These are phyloP conservation scores for Oasisia sp. DNA, from an alignment of 2,888 invertebrate species.

Conservation along the genomic window DNA sequence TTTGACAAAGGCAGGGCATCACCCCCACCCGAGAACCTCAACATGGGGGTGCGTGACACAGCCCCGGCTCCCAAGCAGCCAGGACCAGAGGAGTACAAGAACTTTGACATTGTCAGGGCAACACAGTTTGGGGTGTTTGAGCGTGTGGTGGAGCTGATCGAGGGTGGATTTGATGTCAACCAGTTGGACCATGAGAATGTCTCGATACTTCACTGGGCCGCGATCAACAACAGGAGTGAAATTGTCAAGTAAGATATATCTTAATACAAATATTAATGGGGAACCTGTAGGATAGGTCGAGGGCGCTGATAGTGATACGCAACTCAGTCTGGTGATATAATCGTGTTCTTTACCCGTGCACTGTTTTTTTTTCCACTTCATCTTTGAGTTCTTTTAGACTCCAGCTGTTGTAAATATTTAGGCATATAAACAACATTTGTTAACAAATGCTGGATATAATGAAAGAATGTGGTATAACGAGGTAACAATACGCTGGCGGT, in stretches of 20 bases:
- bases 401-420: too few relatives aligned
- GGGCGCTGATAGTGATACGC: too few relatives aligned
- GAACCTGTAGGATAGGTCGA: too few relatives aligned
- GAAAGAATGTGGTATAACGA: too few relatives aligned
- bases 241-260: slow-evolving; percentile 75
- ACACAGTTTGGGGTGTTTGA: slow-evolving; percentile 87
- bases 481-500: too few relatives aligned
- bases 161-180: slow-evolving; percentile 89
- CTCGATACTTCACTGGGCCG: slow-evolving; percentile 98
- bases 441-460: too few relatives aligned
- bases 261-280: not conserved
- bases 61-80: slow-evolving; percentile 33
- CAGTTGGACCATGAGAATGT: slow-evolving; percentile 94
- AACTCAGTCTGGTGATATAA: too few relatives aligned
- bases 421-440: too few relatives aligned
- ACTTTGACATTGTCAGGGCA: slow-evolving; percentile 61
- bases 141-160: slow-evolving; percentile 78
- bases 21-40: slow-evolving; percentile 13
- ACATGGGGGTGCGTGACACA: slow-evolving; percentile 20
- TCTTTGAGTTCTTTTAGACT: too few relatives aligned
- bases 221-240: slow-evolving; percentile 95
- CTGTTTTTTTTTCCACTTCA: too few relatives aligned
- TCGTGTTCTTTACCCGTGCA: too few relatives aligned
- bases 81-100: slow-evolving; percentile 51
- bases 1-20: not conserved